A percentile compares a stretch with the other conserved stretches of the same genome.
These are phyloP conservation scores for Eupithecia abbreviata DNA, from an alignment of 2,888 invertebrate species.

Conservation along the genomic window DNA sequence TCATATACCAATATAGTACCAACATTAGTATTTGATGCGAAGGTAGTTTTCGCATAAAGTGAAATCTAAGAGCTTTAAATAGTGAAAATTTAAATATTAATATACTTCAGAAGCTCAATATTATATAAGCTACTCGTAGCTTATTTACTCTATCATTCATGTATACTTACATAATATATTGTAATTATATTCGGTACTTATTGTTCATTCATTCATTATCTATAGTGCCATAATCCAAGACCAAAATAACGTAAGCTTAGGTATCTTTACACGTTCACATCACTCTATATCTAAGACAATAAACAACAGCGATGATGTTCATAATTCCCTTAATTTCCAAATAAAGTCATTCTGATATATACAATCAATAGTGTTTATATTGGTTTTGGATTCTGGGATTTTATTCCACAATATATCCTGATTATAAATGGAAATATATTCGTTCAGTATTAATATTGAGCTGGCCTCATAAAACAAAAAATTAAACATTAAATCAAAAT, in stretches of 20 bases:
- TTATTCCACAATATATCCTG: constrained; percentile 44
- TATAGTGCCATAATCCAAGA: constrained; percentile 61
- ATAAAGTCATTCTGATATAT: constrained; percentile 23
- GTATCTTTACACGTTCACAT: constrained; percentile 35
- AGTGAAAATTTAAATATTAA: constrained; percentile 77
- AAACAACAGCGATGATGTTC: constrained; percentile 49
- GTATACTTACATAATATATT: constrained; percentile 67
- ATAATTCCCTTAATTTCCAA: constrained; percentile 4
- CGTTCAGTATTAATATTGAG: constrained; percentile 61
- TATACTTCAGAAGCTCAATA: constrained; percentile 82
- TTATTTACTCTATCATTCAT: constrained; percentile 74
- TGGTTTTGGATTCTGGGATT: constrained; percentile 21
- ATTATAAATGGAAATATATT: constrained; percentile 45
- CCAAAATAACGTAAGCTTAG: constrained; percentile 58
- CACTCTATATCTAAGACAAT: constrained; percentile 58
- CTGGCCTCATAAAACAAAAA: constrained; percentile 60
- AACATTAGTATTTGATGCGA: constrained; percentile 74
- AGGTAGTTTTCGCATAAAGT: constrained; percentile 72
- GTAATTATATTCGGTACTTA: constrained; percentile 56
- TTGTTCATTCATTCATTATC: constrained; percentile 30
- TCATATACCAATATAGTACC: constrained; percentile 45
- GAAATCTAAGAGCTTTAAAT: constrained; percentile 85
- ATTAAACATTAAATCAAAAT: constrained; percentile 25
- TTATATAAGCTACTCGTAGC: constrained; percentile 79
- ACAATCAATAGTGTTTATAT: constrained; percentile 47